phyloP scores from a whole-genome alignment of 2,113 vertebrate genomes.

The Pygoscelis antarcticus region DNA sequence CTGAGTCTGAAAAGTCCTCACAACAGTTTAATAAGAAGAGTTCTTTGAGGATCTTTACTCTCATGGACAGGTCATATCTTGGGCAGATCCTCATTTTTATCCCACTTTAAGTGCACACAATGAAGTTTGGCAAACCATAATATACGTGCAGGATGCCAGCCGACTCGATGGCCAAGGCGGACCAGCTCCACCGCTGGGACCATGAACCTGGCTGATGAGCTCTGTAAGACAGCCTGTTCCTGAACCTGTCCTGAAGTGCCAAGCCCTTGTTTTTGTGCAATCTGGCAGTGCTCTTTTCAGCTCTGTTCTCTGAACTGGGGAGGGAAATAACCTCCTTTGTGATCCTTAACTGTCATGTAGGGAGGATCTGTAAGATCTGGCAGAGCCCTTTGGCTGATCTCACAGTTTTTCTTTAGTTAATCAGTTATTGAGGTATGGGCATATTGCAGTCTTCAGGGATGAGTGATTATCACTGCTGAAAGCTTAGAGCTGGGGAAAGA shows the following conservation, averaged over 20 bases:
- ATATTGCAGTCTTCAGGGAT: not conserved
- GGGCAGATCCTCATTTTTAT: not conserved
- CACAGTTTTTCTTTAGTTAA: not conserved
- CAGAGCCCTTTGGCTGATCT: not conserved
- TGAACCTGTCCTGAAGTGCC: not conserved
- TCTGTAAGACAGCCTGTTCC: too few species aligned
- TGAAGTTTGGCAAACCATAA: not conserved
- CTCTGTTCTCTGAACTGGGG: not conserved
- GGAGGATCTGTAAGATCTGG: not conserved
- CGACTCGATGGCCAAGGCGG: not conserved
- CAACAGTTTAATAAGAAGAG: not conserved
- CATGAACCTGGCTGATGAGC: not conserved
- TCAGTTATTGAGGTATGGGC: not conserved
- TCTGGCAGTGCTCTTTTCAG: not conserved
- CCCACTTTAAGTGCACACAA: too few species aligned
- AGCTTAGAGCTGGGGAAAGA: not conserved
- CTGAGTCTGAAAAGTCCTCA: not conserved
- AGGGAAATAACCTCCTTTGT: not conserved
- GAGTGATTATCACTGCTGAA: not conserved
- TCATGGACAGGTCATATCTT: not conserved
- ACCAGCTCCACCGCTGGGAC: not conserved
- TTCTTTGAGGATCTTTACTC: not conserved
- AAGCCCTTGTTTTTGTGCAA: not conserved
- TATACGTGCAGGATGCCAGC: not conserved
- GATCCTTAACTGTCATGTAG: not conserved